Conservation (phyloP, 2,888 invertebrate genomes). For the Phytoseiulus persimilis region DNA sequence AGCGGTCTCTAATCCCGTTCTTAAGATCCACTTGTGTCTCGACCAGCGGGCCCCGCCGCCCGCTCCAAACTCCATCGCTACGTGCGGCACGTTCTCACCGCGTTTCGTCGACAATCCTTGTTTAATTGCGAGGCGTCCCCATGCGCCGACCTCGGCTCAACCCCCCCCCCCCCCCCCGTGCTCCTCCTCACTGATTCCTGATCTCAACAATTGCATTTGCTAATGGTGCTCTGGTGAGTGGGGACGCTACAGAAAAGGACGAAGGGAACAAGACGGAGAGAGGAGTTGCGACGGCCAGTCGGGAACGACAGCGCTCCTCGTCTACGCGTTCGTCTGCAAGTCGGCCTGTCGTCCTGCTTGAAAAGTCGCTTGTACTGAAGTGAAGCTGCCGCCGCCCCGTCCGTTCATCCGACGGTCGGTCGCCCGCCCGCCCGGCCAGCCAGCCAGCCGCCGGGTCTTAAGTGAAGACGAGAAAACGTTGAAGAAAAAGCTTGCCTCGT, state of each 20-base stretch:
- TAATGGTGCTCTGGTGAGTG: constrained; percentile 13
- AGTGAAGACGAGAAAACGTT: constrained; percentile 5
- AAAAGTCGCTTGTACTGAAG: background rate
- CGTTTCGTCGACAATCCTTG: no score
- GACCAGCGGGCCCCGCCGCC: background rate
- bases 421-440: background rate
- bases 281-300: background rate
- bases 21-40: background rate
- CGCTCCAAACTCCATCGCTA: no score
- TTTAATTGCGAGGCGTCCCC: no score
- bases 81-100: no score
- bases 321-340: background rate
- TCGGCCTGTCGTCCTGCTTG: background rate
- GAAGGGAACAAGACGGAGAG: background rate
- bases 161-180: background rate
- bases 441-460: background rate
- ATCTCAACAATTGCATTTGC: constrained; percentile 39
- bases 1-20: background rate
- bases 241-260: background rate
- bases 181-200: background rate
- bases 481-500: constrained; percentile 18
- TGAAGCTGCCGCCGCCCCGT: background rate
- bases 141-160: background rate
- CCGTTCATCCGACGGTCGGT: background rate
- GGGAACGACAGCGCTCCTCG: background rate